Percentiles rank a stretch among this genome's conserved stretches.
phyloP scores from a whole-genome alignment of 1,140 invertebrate species.

The Ceratina calcarata region DNA sequence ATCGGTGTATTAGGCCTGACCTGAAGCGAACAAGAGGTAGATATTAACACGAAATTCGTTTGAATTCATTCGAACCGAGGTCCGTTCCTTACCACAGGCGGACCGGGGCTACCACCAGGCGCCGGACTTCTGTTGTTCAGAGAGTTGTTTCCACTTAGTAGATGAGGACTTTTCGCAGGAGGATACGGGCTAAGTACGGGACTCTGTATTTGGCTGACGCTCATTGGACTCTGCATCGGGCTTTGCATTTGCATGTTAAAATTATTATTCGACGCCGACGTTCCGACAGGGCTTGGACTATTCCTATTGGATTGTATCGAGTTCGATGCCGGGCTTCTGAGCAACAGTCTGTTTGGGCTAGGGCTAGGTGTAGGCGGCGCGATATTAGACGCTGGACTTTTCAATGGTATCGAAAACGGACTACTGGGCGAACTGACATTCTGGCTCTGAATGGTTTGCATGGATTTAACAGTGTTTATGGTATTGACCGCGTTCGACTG shows the following conservation, averaged over 20 bases:
- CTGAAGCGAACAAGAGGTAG: constrained; percentile 50
- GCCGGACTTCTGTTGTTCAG: constrained; percentile 77
- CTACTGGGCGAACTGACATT: constrained; percentile 76
- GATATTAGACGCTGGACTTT: constrained; percentile 79
- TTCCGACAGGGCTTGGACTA: constrained; percentile 77
- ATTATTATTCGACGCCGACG: constrained; percentile 70
- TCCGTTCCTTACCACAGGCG: constrained; percentile 72
- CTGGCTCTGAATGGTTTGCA: constrained; percentile 77
- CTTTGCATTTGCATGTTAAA: constrained; percentile 78
- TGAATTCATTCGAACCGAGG: not conserved
- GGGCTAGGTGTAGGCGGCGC: constrained; percentile 79
- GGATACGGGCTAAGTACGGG: constrained; percentile 79
- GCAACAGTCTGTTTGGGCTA: constrained; percentile 76
- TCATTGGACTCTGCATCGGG: constrained; percentile 79
- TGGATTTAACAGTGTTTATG: constrained; percentile 74
- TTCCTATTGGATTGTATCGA: constrained; percentile 78
- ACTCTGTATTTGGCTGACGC: constrained; percentile 78
- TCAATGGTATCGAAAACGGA: constrained; percentile 78
- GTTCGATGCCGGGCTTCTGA: constrained; percentile 78
- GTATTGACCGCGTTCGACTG: constrained; percentile 71
- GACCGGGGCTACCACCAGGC: constrained; percentile 77
- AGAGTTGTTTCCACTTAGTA: constrained; percentile 67
- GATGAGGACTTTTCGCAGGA: constrained; percentile 78
- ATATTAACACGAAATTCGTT: not conserved
- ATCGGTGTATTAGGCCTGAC: constrained; percentile 78